These are phyloP conservation scores for Cotesia congregata DNA, from an alignment of 2,888 invertebrate genomes.

Conservation along the genomic window DNA sequence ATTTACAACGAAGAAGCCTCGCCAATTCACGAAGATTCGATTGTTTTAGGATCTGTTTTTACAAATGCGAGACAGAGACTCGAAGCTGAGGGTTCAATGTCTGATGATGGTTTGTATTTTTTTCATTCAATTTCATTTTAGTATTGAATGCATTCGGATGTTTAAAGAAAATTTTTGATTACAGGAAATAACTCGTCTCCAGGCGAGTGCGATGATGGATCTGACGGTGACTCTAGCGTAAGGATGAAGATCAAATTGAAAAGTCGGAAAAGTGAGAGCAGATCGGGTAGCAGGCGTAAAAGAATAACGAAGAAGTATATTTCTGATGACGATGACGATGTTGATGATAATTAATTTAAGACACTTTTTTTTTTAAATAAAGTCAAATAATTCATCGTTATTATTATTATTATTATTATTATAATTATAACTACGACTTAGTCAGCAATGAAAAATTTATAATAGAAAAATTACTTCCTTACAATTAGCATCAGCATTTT, in stretches of 20 bases:
- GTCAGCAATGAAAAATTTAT: background rate
- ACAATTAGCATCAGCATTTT: background rate
- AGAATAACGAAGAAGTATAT: constrained; percentile 76
- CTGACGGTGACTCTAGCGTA: constrained; percentile 77
- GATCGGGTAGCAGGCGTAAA: constrained; percentile 73
- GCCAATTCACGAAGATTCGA: constrained; percentile 95
- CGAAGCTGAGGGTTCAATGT: constrained; percentile 71
- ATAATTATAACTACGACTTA: background rate
- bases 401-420: constrained; percentile 4
- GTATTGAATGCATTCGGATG: background rate
- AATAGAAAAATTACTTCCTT: background rate
- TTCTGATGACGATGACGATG: constrained; percentile 78
- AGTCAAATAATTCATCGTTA: background rate
- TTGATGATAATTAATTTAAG: constrained; percentile 72
- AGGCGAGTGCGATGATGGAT: constrained; percentile 73
- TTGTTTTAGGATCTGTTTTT: constrained; percentile 91
- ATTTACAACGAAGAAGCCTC: constrained; percentile 97
- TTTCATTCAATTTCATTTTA: background rate
- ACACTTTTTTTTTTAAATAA: constrained; percentile 36
- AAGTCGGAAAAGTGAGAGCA: constrained; percentile 70
- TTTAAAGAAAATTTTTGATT: constrained; percentile 15
- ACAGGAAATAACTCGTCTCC: constrained; percentile 36
- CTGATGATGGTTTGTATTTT: constrained; percentile 65
- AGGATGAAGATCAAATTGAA: constrained; percentile 84
- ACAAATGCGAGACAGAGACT: constrained; percentile 76